Evolutionary conservation across 2,113 vertebrate genomes (phyloP), one percentile per base, ranked within the genome.

Genomic region (Microcebus lehilahytsara): DNA sequence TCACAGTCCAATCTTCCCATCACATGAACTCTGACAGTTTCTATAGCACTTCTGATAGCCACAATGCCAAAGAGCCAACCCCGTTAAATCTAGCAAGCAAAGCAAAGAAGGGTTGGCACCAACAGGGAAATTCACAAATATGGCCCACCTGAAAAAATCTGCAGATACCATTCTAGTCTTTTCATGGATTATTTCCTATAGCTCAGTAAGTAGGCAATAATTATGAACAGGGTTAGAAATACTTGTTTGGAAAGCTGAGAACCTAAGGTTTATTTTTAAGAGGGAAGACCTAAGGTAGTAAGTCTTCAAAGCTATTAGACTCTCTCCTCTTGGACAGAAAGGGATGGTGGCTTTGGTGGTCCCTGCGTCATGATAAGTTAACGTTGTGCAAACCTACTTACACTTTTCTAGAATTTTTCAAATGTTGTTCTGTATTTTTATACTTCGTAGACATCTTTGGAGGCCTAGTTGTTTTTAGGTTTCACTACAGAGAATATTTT

Each of bases 11-110:
- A 37, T 77, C 90, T 95, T 91, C 67, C 74, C 58, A 58, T 66
- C 40, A 11, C 80, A 58, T 0, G 3, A 19, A 27, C 83, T 51
- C 49, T 25, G 30, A 62, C 66, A 83, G 56, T n/a, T 93, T 96
- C 89, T 56, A 89, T 11, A 60, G 93, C 27, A 20, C 53, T 49
- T 85, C 86, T 77, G 69, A 84, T 42, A 19, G 77, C 9, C 69
- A n/a, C 58, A n/a, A 40, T 85, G 81, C 66, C 92, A 85, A 85
- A 86, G 5, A 23, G 83, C 72, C 96, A 91, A 84, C 20, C 42
- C 84, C 66, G 10, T 37, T 34, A 51, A 93, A 86, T 9, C 32
- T n/a, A 67, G 42, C 14, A 12, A 74, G 42, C 0, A 3, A 40
- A 9, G 79, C 22, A 1, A 4, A 49, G 49, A 49, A 49, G 40